Evolutionary conservation across 2,113 vertebrate species (phyloP), one percentile per base, ranked within the genome.

Genomic region (Tragulus kanchil): DNA sequence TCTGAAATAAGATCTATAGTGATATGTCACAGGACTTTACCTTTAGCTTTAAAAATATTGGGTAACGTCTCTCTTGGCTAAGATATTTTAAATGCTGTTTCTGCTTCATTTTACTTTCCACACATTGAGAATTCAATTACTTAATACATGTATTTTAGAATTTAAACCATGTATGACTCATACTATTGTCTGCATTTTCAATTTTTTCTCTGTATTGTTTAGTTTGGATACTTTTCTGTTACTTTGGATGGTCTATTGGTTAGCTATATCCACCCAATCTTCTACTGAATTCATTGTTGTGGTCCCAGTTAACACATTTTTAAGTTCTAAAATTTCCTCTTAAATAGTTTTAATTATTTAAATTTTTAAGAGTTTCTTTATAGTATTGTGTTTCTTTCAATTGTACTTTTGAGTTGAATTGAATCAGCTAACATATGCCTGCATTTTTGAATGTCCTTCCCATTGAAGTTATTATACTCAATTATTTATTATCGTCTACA

Each of bases 301-400:
- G 42, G 59, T 93, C n/a, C 54, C 26, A 79, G 36, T 90, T 89
- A 65, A n/a, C 9, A 61, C 45, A 87, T 62, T 91, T 91, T 90
- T 89, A 84, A 91, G 2, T 89, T 86, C 4, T 73, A 21, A 2
- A 23, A 61, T 67, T 81, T 85, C 10, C 21, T 36, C 45, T 82
- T 65, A 6, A 52, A 16, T 54, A 25, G 69, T 84, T 79, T 79
- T 13, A 45, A 45, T 23, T 71, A 45, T 45, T 73, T 19, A 73
- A 73, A 73, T 73, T 73, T 73, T 73, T 73, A 13, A 36, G 7
- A 19, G 65, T 69, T 69, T 31, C 65, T 36, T 69, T 69, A 19
- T n/a, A 9, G 36, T 71, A 10, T 71, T 71, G 36, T 71, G 5
- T 45, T 23, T 23, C 2, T 71, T 45, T 71, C 19, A 6, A 71